Conservation (phyloP, 2,113 vertebrate species). For the Euleptes europaea region DNA sequence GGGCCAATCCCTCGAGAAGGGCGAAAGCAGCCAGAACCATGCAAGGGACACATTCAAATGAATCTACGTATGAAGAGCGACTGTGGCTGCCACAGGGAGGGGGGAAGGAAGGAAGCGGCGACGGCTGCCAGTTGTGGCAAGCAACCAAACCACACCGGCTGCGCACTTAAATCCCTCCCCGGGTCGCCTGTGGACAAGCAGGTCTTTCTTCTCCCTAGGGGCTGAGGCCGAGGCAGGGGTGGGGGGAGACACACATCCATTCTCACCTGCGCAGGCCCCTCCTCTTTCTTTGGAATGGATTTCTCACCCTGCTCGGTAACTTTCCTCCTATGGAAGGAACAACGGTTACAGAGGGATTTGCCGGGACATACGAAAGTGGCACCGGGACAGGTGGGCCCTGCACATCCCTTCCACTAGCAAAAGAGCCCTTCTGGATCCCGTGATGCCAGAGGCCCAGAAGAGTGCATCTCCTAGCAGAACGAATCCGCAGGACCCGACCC, state of each 20-base stretch:
- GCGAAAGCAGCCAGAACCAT: neutral
- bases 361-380: too few species aligned
- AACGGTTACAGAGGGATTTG: neutral
- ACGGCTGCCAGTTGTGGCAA: neutral
- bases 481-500: too few species aligned
- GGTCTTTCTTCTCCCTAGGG: neutral
- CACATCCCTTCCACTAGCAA: too few species aligned
- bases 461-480: too few species aligned
- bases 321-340: slow-evolving; percentile 80
- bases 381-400: neutral
- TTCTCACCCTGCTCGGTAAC: slow-evolving; percentile 83
- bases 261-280: slow-evolving; percentile 77
- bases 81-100: too few species aligned
- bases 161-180: neutral
- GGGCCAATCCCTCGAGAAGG: neutral
- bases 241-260: too few species aligned
- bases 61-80: neutral
- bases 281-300: slow-evolving; percentile 72
- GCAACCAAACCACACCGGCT: too few species aligned
- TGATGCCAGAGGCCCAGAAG: too few species aligned
- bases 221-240: fast-evolving
- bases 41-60: neutral
- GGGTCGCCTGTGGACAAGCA: neutral
- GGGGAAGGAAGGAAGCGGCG: neutral
- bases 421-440: too few species aligned